These are phyloP conservation scores for Anas flavirostris DNA, from an alignment of 2,797 vertebrate genomes.

Conservation along the genomic window DNA sequence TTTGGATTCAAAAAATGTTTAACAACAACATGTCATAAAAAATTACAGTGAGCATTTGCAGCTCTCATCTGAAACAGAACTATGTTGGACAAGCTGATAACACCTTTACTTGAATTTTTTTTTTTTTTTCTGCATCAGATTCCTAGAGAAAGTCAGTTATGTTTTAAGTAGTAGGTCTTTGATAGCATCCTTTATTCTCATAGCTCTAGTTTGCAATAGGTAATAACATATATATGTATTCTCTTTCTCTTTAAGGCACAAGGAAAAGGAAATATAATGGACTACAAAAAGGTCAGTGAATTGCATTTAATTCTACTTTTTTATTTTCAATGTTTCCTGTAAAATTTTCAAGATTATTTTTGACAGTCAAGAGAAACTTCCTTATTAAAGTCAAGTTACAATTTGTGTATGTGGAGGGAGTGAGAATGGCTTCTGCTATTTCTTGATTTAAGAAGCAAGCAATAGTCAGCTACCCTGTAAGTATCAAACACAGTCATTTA, in stretches of 20 bases:
- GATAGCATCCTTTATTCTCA: conserved; percentile 36
- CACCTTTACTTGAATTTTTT: conserved; percentile 4
- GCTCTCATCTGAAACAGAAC: conserved; percentile 6
- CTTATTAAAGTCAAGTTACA: background rate
- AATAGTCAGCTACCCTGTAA: background rate
- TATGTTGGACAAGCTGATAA: background rate
- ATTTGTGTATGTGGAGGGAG: background rate
- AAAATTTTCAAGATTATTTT: background rate
- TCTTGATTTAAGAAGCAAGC: background rate
- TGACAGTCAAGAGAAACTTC: background rate
- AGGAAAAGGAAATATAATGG: conserved; percentile 82
- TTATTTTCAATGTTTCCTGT: background rate
- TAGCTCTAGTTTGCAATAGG: conserved; percentile 5
- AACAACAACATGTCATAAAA: conserved; percentile 5
- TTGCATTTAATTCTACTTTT: background rate
- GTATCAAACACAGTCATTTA: background rate
- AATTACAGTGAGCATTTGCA: background rate
- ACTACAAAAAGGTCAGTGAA: conserved; percentile 89
- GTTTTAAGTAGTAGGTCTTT: conserved; percentile 12
- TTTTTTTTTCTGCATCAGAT: background rate
- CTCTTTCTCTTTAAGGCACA: conserved; percentile 83
- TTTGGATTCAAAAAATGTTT: conserved; percentile 29
- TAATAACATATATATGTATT: conserved; percentile 27
- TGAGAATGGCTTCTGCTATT: background rate
- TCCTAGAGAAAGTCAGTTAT: background rate